Conservation (phyloP, 2,888 invertebrate species). For the Bombylius discolor region DNA sequence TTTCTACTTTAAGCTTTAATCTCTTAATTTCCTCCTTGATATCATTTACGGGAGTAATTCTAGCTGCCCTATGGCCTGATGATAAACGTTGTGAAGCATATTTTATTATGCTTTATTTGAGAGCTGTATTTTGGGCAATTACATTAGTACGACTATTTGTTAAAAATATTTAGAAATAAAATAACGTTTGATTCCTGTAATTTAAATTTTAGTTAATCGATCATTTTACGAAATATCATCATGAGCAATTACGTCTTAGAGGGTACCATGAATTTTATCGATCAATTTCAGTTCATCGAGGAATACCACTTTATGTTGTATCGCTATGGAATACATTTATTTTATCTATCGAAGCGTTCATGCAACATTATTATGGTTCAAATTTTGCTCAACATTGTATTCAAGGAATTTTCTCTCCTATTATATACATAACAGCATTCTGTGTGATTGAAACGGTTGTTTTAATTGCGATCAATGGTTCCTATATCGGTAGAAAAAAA, state of each 20-base stretch:
- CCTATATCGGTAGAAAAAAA: conserved; percentile 40
- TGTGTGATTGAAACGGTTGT: conserved; percentile 40
- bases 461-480: conserved; percentile 38
- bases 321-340: conserved; percentile 49
- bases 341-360: conserved; percentile 41
- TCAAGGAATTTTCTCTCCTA: conserved; percentile 39
- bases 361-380: conserved; percentile 44
- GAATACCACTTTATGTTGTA: conserved; percentile 47
- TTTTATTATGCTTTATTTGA: conserved; percentile 45
- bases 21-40: conserved; percentile 30
- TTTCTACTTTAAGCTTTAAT: conserved; percentile 23
- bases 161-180: background rate
- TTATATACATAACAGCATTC: conserved; percentile 45
- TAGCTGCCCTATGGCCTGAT: conserved; percentile 25
- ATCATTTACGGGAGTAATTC: conserved; percentile 27
- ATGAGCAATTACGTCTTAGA: conserved; percentile 46
- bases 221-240: conserved; percentile 44
- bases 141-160: conserved; percentile 38
- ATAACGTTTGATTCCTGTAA: background rate
- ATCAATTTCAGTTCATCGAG: conserved; percentile 44
- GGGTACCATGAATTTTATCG: conserved; percentile 58
- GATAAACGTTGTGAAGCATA: conserved; percentile 42
- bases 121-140: conserved; percentile 44
- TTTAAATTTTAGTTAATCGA: conserved; percentile 40
- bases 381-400: conserved; percentile 41